Base-by-base conservation (phyloP, 1,140 invertebrate species). In the Bombyx mandarina region DNA sequence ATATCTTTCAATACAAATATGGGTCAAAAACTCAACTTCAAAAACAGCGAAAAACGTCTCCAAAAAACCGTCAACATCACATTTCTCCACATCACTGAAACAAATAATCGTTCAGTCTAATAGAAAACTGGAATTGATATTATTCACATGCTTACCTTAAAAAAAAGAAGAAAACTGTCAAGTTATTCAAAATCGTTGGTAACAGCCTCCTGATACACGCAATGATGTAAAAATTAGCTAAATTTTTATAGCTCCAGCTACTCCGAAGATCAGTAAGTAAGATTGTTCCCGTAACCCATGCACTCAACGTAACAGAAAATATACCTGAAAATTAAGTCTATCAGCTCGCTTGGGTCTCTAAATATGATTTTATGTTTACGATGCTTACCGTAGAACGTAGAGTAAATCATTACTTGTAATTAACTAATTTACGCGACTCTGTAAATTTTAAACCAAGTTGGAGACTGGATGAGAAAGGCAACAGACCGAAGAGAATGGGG, bases 1-100 rank as follows among this genome's bases (percentile, higher is more conserved):
- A 52, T 81, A 86, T 69, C 85, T 66, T 60, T 86, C 83, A 54
- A 86, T 79, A 54, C 82, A 84, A 7, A 84, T 66, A 53, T 84
- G 73, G 8, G 77, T 82, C 6, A 88, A 67, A 60, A 71, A 71
- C 58, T 84, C 77, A 5, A 86, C 71, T 65, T 88, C 81, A 52
- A 79, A 75, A 6, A 84, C 76, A 18, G 73, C 69, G 48, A 85
- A 65, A 58, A 86, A 77, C 42, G 77, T 81, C 54, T 84, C 73
- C 53, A 80, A 66, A 60, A 83, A 82, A 51, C 69, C 84, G 61
- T 72, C 73, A 60, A 77, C 52, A 56, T 74, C 60, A 57, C 77
- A 84, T 35, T 35, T 35, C 4, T 35, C 26, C 26, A 35, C 26
- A 35, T 35, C 4, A 35, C 26, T 35, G 1, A 35, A 35, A 35